Evolutionary conservation across 2,113 vertebrate genomes (phyloP).

Genomic region (Trogon surrucura): DNA sequence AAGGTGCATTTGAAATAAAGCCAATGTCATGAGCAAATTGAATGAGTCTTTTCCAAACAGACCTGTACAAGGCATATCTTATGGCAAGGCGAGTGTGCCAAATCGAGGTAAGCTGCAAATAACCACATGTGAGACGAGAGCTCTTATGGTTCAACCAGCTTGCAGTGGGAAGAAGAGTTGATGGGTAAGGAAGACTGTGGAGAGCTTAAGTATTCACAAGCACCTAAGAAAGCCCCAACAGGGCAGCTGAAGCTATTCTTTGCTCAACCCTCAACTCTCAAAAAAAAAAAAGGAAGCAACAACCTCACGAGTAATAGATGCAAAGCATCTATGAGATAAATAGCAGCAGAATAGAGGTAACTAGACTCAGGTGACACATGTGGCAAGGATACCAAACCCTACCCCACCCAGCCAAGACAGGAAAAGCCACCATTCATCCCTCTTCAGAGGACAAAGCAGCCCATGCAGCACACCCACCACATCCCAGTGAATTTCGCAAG

Average conservation of each 20-base stretch:
- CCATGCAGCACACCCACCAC: background rate
- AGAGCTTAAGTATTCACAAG: background rate
- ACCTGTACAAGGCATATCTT: accelerated
- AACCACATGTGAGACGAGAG: accelerated
- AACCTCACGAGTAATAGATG: background rate
- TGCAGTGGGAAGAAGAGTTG: accelerated
- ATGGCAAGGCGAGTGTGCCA: background rate
- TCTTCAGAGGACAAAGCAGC: background rate
- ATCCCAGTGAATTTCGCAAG: background rate
- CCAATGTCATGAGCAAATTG: background rate
- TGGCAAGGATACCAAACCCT: background rate
- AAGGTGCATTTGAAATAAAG: background rate
- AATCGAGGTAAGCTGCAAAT: background rate
- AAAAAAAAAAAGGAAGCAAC: background rate
- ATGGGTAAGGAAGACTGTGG: background rate
- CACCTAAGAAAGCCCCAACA: background rate
- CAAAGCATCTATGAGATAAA: background rate
- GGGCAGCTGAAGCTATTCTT: background rate
- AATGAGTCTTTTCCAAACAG: background rate
- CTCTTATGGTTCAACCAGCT: background rate
- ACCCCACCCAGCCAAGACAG: background rate
- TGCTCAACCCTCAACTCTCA: background rate
- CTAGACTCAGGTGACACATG: background rate
- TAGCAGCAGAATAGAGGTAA: background rate
- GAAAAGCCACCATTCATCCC: background rate